Evolutionary conservation across 2,888 invertebrate genomes (phyloP).

Genomic region (Melipona bicolor): DNA sequence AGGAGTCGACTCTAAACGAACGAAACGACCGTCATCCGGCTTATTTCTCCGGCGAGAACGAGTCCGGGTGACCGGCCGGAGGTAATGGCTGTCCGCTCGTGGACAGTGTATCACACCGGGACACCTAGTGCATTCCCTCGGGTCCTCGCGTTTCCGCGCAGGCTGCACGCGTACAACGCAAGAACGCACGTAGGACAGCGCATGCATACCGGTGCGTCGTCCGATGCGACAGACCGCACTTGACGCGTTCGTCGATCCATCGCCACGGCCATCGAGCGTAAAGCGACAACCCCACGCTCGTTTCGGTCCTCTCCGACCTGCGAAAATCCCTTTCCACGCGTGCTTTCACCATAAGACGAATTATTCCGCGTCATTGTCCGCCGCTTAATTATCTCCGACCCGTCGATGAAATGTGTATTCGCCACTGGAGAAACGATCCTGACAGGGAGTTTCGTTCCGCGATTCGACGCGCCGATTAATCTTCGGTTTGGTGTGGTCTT

Average conservation of each 20-base stretch:
- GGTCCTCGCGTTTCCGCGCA: conserved; percentile 44
- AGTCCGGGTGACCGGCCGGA: conserved; percentile 8
- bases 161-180: conserved; percentile 6
- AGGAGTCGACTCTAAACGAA: conserved; percentile 23
- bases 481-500: not conserved
- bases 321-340: conserved; percentile 45
- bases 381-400: conserved; percentile 46
- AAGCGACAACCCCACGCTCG: not conserved
- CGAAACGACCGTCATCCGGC: conserved; percentile 50
- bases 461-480: not conserved
- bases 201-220: conserved; percentile 44
- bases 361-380: conserved; percentile 20
- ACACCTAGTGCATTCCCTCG: conserved; percentile 53
- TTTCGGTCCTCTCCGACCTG: not conserved
- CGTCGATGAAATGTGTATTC: not conserved
- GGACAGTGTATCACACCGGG: conserved; percentile 3
- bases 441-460: not conserved
- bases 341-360: conserved; percentile 44
- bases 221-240: conserved; percentile 43
- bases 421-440: too few relatives aligned
- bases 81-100: conserved; percentile 15
- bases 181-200: conserved; percentile 28
- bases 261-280: conserved; percentile 37
- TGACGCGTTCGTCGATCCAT: conserved; percentile 49
- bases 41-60: conserved; percentile 32